phyloP scores from a whole-genome alignment of 2,888 invertebrate species.

The Tolmerus cingulatus region DNA sequence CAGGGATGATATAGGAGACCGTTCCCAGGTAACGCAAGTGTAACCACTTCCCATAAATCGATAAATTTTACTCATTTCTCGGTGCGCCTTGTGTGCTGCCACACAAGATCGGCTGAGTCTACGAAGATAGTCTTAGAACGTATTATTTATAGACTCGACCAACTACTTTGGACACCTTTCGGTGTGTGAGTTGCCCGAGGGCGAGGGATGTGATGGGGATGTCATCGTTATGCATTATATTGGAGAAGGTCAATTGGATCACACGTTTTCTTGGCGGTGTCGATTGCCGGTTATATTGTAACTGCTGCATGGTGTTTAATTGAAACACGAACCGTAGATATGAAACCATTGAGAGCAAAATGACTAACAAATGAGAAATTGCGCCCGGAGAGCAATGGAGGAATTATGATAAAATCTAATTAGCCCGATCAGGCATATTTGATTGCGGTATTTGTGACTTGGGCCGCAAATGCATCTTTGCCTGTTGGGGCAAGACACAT shows the following conservation, averaged over 20 bases:
- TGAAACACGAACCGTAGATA: constrained; percentile 10
- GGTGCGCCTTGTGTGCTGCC: neutral
- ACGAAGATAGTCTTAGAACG: neutral
- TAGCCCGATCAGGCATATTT: neutral
- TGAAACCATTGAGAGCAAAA: neutral
- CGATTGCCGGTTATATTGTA: constrained; percentile 6
- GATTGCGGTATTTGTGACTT: constrained; percentile 28
- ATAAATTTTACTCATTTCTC: constrained; percentile 31
- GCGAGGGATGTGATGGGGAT: constrained; percentile 18
- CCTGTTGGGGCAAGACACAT: neutral
- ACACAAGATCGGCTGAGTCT: constrained; percentile 20
- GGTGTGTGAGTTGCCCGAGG: neutral
- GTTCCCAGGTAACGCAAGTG: constrained; percentile 31
- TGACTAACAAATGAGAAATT: neutral
- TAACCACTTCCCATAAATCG: constrained; percentile 36
- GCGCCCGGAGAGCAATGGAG: neutral
- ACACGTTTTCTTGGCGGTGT: constrained; percentile 22
- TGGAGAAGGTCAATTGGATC: constrained; percentile 34
- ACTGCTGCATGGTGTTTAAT: neutral
- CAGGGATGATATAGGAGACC: constrained; percentile 34
- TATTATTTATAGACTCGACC: constrained; percentile 33
- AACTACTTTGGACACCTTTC: constrained; percentile 10
- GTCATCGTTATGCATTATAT: constrained; percentile 3
- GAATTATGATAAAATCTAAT: constrained; percentile 37
- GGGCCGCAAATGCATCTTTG: neutral